These are phyloP conservation scores for Agelas oroides DNA, from an alignment of 37 sponge, comb jelly and placozoan genomes.

Conservation along the genomic window DNA sequence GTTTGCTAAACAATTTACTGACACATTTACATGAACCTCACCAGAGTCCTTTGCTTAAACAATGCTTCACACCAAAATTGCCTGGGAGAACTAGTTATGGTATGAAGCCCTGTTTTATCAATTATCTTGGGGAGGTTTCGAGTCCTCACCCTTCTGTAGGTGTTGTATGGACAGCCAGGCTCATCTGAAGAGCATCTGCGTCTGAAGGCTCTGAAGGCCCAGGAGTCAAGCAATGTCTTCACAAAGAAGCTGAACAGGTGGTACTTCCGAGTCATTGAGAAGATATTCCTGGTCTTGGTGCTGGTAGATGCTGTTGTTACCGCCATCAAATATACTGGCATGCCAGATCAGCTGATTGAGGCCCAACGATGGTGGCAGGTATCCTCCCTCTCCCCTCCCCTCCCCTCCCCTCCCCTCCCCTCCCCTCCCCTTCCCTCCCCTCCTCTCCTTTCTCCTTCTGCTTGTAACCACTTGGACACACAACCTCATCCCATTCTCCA, in stretches of 20 bases:
- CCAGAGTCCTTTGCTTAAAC: too few relatives aligned
- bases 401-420: background rate
- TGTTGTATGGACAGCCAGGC: constrained; percentile 24
- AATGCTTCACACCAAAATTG: too few relatives aligned
- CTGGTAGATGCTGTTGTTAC: constrained; percentile 67
- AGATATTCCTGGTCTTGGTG: constrained; percentile 56
- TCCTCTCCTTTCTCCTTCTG: background rate
- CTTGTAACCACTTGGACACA: background rate
- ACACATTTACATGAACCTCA: too few relatives aligned
- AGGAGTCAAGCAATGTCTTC: constrained; percentile 22
- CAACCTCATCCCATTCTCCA: too few relatives aligned
- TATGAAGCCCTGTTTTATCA: too few relatives aligned
- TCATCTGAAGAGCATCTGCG: constrained; percentile 26
- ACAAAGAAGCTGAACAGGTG: constrained; percentile 19
- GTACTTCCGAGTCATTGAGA: constrained; percentile 33
- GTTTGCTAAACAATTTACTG: too few relatives aligned
- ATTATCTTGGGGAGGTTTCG: too few relatives aligned
- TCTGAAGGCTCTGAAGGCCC: constrained; percentile 22
- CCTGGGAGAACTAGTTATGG: too few relatives aligned
- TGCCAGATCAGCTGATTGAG: background rate
- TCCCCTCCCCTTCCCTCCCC: background rate
- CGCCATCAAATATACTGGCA: constrained; percentile 30
- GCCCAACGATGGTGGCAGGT: constrained; percentile 47
- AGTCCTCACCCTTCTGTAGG: background rate
- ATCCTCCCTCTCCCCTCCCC: background rate